These are phyloP conservation scores for Sturnus vulgaris DNA, from an alignment of 2,113 vertebrate genomes.

Conservation along the genomic window DNA sequence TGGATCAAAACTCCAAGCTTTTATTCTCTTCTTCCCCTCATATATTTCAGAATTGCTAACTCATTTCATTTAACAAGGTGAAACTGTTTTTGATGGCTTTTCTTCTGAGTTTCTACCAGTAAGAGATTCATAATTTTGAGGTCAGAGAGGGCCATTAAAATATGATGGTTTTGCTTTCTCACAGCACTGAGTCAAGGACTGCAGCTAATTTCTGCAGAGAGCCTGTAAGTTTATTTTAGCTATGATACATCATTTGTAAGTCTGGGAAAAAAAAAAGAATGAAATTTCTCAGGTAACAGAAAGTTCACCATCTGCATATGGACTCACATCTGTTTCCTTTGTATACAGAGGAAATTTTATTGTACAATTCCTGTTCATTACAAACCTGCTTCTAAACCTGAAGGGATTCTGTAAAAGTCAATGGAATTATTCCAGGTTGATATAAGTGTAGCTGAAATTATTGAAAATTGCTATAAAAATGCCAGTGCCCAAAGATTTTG, in stretches of 20 bases:
- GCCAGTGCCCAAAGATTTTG: background rate
- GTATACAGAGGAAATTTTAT: background rate
- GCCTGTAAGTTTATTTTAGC: background rate
- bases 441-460: background rate
- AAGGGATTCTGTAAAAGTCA: background rate
- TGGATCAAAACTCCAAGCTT: background rate
- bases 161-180: background rate
- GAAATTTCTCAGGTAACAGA: background rate
- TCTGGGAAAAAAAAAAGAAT: rapidly evolving
- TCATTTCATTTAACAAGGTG: background rate
- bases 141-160: background rate
- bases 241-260: background rate
- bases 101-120: background rate
- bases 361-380: background rate
- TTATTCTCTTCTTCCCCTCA: background rate
- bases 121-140: background rate
- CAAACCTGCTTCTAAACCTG: background rate
- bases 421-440: background rate
- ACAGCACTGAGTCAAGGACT: background rate
- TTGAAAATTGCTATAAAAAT: background rate
- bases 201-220: background rate
- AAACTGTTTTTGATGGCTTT: background rate
- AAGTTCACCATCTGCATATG: slow-evolving; percentile 2
- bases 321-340: background rate
- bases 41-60: background rate